Evolutionary conservation across 2,888 invertebrate genomes (phyloP), one percentile per base, ranked within the genome.

Genomic region (Netelia inedita): DNA sequence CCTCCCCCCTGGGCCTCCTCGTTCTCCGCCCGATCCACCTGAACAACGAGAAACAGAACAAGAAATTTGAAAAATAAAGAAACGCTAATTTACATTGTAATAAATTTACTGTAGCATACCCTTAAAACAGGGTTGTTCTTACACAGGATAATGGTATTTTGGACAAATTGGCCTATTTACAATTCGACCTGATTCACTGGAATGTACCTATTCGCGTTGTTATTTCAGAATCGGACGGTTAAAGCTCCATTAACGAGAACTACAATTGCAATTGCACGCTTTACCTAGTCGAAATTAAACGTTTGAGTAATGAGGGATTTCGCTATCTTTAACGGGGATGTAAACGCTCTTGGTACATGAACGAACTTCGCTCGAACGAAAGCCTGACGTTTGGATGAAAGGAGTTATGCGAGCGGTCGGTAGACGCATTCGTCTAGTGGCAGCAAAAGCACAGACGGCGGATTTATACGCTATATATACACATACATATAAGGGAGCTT

Each of bases 21-120:
- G 92, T 92, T 93, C 90, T 93, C 92, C 91, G 91, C 91, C 89
- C 93, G 93, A 92, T 93, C 93, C 93, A 93, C 93, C 93, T 93
- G 87, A 3, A 85, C 83, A 76, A 55, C 28, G 5, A 79, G 6
- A 43, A 35, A 69, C 41, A 57, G 65, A 16, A 14, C 6, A 46
- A 16, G 1, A 57, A 46, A 14, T 46, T 46, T 14, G 14, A n/a
- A 19, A 43, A 46, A 50, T 14, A 14, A 11, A 41, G 16, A 2
- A n/a, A 28, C 28, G 53, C 19, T 2, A 3, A 9, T 50, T 68
- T n/a, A 23, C 6, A 1, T 6, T 23, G 6, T 8, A n/a, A 69
- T 19, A 23, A 69, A 9, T 23, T 11, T 35, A 43, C 35, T 6
- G 1, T 35, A 35, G 3, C 35, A 6, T 69, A 55, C 43, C 16